A percentile compares a stretch with the other conserved stretches of the same genome.
Evolutionary conservation across 2,797 vertebrate species (phyloP).

Genomic region (Parotocinclus haroldoi): DNA sequence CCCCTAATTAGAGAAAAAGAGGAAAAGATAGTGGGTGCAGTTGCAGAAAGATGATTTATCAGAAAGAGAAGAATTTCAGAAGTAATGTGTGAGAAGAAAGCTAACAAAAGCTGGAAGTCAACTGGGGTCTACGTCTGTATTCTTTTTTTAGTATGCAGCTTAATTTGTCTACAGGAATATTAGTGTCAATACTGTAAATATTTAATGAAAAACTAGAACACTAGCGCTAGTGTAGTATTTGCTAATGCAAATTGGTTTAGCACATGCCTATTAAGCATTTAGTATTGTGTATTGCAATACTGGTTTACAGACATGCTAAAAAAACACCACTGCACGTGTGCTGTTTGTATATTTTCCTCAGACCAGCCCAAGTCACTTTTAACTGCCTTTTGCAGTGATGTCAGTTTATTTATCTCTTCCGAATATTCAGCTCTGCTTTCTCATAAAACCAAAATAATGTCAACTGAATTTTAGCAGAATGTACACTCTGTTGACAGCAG

Average conservation of each 20-base stretch:
- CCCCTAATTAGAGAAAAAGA: slow-evolving; percentile 43
- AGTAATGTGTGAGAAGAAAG: slow-evolving; percentile 31
- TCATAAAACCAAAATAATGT: slow-evolving; percentile 2
- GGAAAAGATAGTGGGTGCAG: slow-evolving; percentile 18
- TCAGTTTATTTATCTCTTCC: not conserved
- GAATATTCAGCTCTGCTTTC: not conserved
- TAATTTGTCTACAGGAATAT: no score
- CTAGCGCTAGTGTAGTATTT: no score
- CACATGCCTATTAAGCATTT: no score
- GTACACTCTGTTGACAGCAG: slow-evolving; percentile 6
- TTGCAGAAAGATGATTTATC: slow-evolving; percentile 17
- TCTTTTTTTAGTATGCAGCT: no score
- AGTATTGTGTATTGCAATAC: no score
- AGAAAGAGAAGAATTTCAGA: slow-evolving; percentile 1
- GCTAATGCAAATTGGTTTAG: no score
- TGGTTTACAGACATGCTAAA: slow-evolving; percentile 26
- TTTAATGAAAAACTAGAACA: no score
- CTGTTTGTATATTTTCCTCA: slow-evolving; percentile 19
- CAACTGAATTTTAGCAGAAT: slow-evolving; percentile 14
- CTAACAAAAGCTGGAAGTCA: slow-evolving; percentile 25
- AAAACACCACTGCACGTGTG: slow-evolving; percentile 18
- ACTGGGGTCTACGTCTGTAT: no score
- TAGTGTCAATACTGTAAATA: no score
- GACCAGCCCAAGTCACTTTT: slow-evolving; percentile 14
- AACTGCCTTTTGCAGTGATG: not conserved